Evolutionary conservation across 2,888 invertebrate species (phyloP), one percentile per base, ranked within the genome.

Genomic region (Epinotia ramella): DNA sequence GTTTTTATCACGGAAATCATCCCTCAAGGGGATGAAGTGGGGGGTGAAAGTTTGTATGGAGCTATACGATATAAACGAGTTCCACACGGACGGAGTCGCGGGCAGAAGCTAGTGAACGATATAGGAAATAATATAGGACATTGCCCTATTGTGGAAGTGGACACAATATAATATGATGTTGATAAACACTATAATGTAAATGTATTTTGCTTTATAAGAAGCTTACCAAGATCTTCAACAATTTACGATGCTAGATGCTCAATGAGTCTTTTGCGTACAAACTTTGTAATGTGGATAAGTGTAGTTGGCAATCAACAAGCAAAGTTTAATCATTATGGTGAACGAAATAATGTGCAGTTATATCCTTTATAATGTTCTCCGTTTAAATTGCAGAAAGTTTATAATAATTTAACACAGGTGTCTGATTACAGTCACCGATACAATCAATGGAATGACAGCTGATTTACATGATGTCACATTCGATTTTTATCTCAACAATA

Each of bases 361-460:
- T 66, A 7, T 56, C 67, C 44, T 53, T 65, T 16, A 44, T n/a
- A 20, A 33, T 33, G 13, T 57, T 56, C 24, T 44, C 62, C 13
- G 67, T 72, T n/a, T 53, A 63, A 33, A 46, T 63, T 62, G 57
- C 67, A 63, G 85, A 82, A 85, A 86, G 89, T 88, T 90, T 90
- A 87, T 89, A 88, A 87, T 89, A 90, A 89, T 82, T 53, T 86
- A 88, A 85, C 89, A 89, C 91, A 92, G 76, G 92, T 91, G 89
- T 89, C 91, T 89, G 86, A 87, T 91, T 89, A 89, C 91, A 84
- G 63, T 63, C 67, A 67, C 62, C 76, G 56, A 69, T 73, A 67
- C 69, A 77, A 74, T 74, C 67, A 74, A 73, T 65, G 67, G 72
- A 72, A 77, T 75, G 75, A 77, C 75, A 72, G 77, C 67, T 77